Evolutionary conservation across 1,140 invertebrate genomes (phyloP).

Genomic region (Zaprionus ornatus): DNA sequence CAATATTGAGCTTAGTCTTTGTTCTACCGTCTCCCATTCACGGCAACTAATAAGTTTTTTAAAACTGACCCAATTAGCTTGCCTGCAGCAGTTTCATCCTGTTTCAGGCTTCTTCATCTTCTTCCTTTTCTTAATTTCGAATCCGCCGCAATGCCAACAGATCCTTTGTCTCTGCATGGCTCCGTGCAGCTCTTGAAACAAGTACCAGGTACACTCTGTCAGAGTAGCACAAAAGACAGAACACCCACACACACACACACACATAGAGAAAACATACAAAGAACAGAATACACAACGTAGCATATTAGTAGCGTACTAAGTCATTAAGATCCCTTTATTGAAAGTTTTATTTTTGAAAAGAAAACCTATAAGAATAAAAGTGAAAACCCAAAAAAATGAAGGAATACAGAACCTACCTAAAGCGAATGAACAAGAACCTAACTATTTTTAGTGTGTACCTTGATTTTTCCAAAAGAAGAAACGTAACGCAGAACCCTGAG

Average conservation of each 20-base stretch:
- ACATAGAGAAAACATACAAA: conserved; percentile 19
- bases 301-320: conserved; percentile 70
- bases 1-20: conserved; percentile 31
- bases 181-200: conserved; percentile 48
- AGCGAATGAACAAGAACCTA: conserved; percentile 74
- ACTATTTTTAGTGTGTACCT: conserved; percentile 83
- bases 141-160: conserved; percentile 47
- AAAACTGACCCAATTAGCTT: conserved; percentile 72
- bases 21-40: conserved; percentile 34
- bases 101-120: conserved; percentile 16
- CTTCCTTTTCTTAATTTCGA: conserved; percentile 32
- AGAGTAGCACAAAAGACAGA: conserved; percentile 45
- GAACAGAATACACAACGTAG: conserved; percentile 46
- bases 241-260: conserved; percentile 29
- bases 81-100: conserved; percentile 42
- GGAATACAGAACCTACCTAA: conserved; percentile 76
- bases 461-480: conserved; percentile 71
- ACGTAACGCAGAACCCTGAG: conserved; percentile 48
- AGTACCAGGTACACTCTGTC: conserved; percentile 35
- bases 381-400: conserved; percentile 14
- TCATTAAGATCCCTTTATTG: conserved; percentile 67
- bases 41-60: conserved; percentile 66
- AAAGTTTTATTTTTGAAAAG: conserved; percentile 63
- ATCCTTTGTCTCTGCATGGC: conserved; percentile 61
- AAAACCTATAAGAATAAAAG: conserved; percentile 19